Conservation (phyloP, 2,797 vertebrate species). For the Galagoides demidoff region DNA sequence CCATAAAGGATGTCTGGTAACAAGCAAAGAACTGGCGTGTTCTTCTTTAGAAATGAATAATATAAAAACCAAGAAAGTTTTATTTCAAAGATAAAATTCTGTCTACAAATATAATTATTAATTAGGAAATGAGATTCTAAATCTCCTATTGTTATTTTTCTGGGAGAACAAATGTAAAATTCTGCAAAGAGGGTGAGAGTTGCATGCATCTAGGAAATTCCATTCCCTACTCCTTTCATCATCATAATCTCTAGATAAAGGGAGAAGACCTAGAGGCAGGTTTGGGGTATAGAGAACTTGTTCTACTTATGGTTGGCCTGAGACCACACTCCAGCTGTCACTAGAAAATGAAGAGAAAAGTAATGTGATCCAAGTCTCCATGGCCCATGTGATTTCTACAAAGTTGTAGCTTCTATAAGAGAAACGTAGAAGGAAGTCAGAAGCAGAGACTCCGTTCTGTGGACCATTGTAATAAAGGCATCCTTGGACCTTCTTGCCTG, state of each 20-base stretch:
- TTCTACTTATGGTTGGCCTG: constrained; percentile 33
- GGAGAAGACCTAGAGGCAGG: constrained; percentile 56
- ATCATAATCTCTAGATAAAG: constrained; percentile 51
- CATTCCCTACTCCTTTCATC: constrained; percentile 50
- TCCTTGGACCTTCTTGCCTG: constrained; percentile 52
- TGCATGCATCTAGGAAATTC: constrained; percentile 38
- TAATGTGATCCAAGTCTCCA: background rate
- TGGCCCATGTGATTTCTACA: background rate
- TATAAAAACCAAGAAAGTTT: constrained; percentile 71
- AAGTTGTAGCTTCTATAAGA: background rate
- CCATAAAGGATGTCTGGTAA: background rate
- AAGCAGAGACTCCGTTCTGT: background rate
- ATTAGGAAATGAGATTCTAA: constrained; percentile 84
- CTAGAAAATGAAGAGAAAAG: constrained; percentile 21
- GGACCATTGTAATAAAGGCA: background rate
- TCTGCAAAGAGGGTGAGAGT: constrained; percentile 70
- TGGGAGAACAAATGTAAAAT: constrained; percentile 80
- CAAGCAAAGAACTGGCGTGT: constrained; percentile 61
- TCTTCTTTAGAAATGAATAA: constrained; percentile 78
- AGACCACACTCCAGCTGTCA: background rate
- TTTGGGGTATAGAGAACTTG: background rate
- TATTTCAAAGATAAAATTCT: constrained; percentile 81
- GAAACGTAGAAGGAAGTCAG: background rate
- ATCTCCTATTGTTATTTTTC: constrained; percentile 80
- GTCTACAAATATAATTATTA: constrained; percentile 82